Evolutionary conservation across 1,140 invertebrate genomes (phyloP).

Genomic region (Saxidomus purpurata): DNA sequence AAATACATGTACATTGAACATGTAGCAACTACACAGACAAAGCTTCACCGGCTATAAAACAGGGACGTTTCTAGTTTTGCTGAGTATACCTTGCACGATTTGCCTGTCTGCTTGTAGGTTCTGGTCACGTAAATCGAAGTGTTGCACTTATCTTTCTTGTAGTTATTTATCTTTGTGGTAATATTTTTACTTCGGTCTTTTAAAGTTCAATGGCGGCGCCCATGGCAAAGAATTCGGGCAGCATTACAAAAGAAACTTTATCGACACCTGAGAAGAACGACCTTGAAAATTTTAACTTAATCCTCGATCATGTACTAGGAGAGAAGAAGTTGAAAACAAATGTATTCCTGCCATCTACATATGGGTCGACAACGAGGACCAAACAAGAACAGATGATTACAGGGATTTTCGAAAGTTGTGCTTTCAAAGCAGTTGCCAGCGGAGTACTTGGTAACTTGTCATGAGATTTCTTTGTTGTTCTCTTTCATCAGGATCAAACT

Average conservation of each 20-base stretch:
- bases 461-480: neutral
- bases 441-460: constrained; percentile 95
- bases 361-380: constrained; percentile 65
- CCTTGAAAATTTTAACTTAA: constrained; percentile 74
- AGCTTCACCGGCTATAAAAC: too few relatives aligned
- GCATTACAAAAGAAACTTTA: constrained; percentile 34
- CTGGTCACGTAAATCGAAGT: too few relatives aligned
- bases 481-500: neutral
- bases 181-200: neutral
- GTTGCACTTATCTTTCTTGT: too few relatives aligned
- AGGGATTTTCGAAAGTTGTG: constrained; percentile 95
- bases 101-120: too few relatives aligned
- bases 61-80: too few relatives aligned
- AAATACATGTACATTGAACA: too few relatives aligned
- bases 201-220: constrained; percentile 70
- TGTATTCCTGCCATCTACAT: constrained; percentile 64
- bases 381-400: constrained; percentile 89
- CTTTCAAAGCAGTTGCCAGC: constrained; percentile 96
- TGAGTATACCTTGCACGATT: too few relatives aligned
- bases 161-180: too few relatives aligned
- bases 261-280: constrained; percentile 49
- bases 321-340: constrained; percentile 67
- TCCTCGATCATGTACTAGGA: constrained; percentile 76
- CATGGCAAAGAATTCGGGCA: constrained; percentile 46
- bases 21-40: too few relatives aligned